Conservation (phyloP, 2,113 vertebrate genomes). For the Azemiops feae region DNA sequence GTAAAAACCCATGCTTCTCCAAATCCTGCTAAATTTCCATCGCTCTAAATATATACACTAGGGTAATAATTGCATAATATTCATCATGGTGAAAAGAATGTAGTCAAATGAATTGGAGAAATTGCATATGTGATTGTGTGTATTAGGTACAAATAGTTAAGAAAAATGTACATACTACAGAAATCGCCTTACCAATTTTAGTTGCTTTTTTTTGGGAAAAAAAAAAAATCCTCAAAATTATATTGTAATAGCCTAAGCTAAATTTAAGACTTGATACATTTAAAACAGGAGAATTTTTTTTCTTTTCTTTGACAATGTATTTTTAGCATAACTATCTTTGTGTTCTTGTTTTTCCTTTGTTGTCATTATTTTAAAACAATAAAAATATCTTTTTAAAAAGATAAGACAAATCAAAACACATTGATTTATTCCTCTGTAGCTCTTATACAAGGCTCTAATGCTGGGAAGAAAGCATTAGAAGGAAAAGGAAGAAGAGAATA, state of each 20-base stretch:
- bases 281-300: background rate
- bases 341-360: background rate
- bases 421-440: background rate
- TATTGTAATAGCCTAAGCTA: background rate
- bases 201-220: background rate
- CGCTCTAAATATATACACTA: background rate
- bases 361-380: background rate
- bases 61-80: background rate
- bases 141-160: background rate
- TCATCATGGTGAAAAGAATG: background rate
- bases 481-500: background rate
- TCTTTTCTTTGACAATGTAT: background rate
- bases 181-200: background rate
- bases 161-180: background rate
- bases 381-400: background rate
- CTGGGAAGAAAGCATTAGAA: background rate
- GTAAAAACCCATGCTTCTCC: background rate
- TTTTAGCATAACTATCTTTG: background rate
- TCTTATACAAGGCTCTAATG: background rate
- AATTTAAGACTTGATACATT: background rate
- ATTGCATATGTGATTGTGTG: background rate
- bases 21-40: background rate
- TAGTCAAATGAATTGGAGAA: background rate
- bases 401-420: background rate
- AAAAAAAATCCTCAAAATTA: background rate